Base-by-base conservation (phyloP, 1,140 invertebrate genomes). In the Drosophila chauvacae region DNA sequence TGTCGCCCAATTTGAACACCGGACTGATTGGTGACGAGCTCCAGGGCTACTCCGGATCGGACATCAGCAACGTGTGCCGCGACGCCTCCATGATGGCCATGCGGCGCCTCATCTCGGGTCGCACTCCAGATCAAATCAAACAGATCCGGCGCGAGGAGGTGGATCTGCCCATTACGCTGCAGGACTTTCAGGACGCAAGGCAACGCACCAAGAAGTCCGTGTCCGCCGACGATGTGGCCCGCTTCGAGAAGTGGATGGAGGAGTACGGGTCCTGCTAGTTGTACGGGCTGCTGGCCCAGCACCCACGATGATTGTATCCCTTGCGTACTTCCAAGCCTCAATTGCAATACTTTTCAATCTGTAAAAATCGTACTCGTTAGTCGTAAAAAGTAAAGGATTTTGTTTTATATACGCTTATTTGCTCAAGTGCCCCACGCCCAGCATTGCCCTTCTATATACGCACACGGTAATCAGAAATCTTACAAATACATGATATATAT, bases 71-170 rank as follows among this genome's bases (percentile, higher is more conserved):
- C 93, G 97, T 99, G 51, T 99, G 98, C 95, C 96, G 98, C 77
- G 98, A 99, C 94, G 98, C 98, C 48, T 97, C 98, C 11, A 99
- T 99, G 98, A 99, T 99, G 98, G 96, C 97, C 3, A 99, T 99
- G 97, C 94, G 98, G 51, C 94, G 97, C 35, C 97, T 97, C 93
- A 99, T 99, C 63, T 96, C 96, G 39, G 98, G 98, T 18, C 94
- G 99, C 57, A 96, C 95, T 76, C 98, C 98, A 4, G 97, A 99
- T 81, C 96, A 99, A 93, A 99, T 99, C 60, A 95, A 96, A 71
- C 95, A 96, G 80, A 94, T 99, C 56, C 96, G 98, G 1, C 98
- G 98, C 88, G 97, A 99, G 88, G 98, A 99, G 93, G 93, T 99
- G 2, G 98, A 99, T 91, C 93, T 98, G 41, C 98, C 98, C 4